Base-by-base conservation (phyloP, 2,113 vertebrate species). In the Xiphorhynchus elegans region DNA sequence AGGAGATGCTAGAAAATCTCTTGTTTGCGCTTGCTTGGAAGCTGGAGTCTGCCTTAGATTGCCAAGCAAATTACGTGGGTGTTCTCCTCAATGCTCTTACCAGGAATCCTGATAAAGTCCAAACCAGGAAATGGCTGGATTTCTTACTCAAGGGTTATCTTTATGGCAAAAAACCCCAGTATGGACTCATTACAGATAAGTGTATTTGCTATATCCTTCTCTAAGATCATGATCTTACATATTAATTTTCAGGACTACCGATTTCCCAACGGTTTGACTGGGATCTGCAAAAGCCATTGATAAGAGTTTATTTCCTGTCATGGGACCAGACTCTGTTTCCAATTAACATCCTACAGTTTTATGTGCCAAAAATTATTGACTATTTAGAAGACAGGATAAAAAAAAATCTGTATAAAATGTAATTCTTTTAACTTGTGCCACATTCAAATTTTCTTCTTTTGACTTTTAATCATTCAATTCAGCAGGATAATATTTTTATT, bases 241-340 rank as follows among this genome's bases (percentile, higher is more conserved):
- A 92, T 79, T 91, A 93, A 92, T 96, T 94, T 93, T 56, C 44
- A 94, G 42, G n/a, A 60, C 29, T 89, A 68, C 69, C 17, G 15
- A 16, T 76, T 84, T 95, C 72, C 69, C 66, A 42, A 14, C 25
- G 31, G 13, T 94, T 96, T 93, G 92, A n/a, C 79, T 90, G 76
- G 81, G 50, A 73, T 80, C 91, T 96, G 93, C 59, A 95, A 88
- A 97, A 95, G 18, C 56, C 76, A 94, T 86, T 63, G 85, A 93
- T 97, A 86, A 72, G 81, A 74, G 35, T 67, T 94, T 91, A 50
- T 91, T 96, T 97, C 92, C 94, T 96, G 67, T 62, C 29, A 29
- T 78, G 39, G 42, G 87, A 87, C 62, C 21, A 59, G 62, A 33
- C 28, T 52, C 80, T 93, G 96, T 75, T 97, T 98, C 87, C 76